A percentile compares a stretch with the other conserved stretches of the same genome.
Evolutionary conservation across 2,797 vertebrate genomes (phyloP).

Genomic region (Percopsis omiscomaycus): DNA sequence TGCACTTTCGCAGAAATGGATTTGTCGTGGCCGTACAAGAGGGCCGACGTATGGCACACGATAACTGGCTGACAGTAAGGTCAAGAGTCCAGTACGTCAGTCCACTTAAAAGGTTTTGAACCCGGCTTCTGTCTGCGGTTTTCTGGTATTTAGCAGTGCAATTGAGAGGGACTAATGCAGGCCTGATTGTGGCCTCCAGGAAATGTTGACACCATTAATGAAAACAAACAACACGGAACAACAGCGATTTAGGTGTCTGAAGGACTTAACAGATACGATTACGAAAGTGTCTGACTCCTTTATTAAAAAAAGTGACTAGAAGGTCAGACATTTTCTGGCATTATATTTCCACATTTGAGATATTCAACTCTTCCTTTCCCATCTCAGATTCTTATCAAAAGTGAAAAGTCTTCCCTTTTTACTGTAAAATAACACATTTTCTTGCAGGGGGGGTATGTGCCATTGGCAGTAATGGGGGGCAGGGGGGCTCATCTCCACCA

Average conservation of each 20-base stretch:
- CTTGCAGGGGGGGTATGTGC: slow-evolving; percentile 13
- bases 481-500: slow-evolving; percentile 23
- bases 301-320: neutral
- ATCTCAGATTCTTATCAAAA: slow-evolving; percentile 7
- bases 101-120: slow-evolving; percentile 53
- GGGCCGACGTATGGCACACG: slow-evolving; percentile 44
- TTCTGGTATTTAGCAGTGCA: slow-evolving; percentile 37
- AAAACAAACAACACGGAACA: slow-evolving; percentile 56
- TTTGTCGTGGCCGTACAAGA: slow-evolving; percentile 29
- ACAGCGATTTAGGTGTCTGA: slow-evolving; percentile 10
- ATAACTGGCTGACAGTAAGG: slow-evolving; percentile 60
- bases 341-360: neutral
- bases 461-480: slow-evolving; percentile 17
- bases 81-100: slow-evolving; percentile 59
- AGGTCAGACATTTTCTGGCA: neutral
- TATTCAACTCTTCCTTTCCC: slow-evolving; percentile 7
- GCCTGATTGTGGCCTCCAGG: slow-evolving; percentile 31
- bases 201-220: slow-evolving; percentile 45
- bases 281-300: slow-evolving; percentile 13
- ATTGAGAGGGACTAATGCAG: slow-evolving; percentile 44
- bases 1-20: slow-evolving; percentile 57
- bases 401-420: slow-evolving; percentile 16
- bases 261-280: slow-evolving; percentile 15
- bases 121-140: slow-evolving; percentile 57
- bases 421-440: slow-evolving; percentile 25